phyloP scores from a whole-genome alignment of 1,140 invertebrate genomes.

The Leptopilina clavipes region DNA sequence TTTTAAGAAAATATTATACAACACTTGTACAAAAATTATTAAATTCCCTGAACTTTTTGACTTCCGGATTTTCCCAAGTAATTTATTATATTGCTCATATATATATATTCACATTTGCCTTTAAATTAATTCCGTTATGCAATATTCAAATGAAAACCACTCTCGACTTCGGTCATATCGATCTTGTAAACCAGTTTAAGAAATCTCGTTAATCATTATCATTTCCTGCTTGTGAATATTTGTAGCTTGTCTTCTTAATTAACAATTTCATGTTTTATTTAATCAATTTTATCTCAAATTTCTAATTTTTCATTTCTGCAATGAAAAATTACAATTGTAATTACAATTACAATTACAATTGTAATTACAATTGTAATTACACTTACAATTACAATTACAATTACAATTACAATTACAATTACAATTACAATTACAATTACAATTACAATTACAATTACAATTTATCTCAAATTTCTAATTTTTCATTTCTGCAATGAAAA shows the following conservation, averaged over 20 bases:
- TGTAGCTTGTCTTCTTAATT: slow-evolving; percentile 6
- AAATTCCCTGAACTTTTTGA: neutral
- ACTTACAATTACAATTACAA: too few species aligned
- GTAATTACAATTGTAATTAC: too few species aligned
- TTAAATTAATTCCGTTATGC: slow-evolving; percentile 21
- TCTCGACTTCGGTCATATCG: neutral
- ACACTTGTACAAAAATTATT: neutral
- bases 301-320: neutral
- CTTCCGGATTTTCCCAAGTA: neutral
- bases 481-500: neutral
- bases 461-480: neutral
- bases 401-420: too few species aligned
- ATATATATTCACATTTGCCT: neutral
- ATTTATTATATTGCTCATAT: neutral
- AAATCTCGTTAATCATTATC: slow-evolving; percentile 17
- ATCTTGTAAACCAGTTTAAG: slow-evolving; percentile 16
- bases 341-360: too few species aligned
- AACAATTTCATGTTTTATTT: slow-evolving; percentile 1
- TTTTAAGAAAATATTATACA: neutral
- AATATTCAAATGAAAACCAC: neutral
- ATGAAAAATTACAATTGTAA: too few species aligned
- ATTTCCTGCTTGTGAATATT: slow-evolving; percentile 16
- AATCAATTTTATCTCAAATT: neutral
- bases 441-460: too few species aligned
- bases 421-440: too few species aligned